These are phyloP conservation scores for Ptychoptera contaminata DNA, from an alignment of 2,888 invertebrate genomes.

Conservation along the genomic window DNA sequence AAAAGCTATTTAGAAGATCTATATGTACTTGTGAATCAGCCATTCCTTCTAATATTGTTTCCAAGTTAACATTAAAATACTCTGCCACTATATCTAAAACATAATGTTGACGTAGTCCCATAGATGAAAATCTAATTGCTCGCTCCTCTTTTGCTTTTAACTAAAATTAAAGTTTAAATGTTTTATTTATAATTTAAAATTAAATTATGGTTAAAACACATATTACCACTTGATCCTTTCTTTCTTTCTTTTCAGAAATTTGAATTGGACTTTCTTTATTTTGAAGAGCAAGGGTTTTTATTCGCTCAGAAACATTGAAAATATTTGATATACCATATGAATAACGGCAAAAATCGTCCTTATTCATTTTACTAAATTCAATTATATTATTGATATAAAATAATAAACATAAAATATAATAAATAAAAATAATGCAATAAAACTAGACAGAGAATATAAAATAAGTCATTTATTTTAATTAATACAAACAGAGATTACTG, in stretches of 20 bases:
- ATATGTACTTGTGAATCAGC: slow-evolving; percentile 48
- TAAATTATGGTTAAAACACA: neutral
- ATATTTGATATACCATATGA: no score
- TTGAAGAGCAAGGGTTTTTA: neutral
- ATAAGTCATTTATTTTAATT: no score
- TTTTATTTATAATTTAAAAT: neutral
- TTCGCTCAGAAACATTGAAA: neutral
- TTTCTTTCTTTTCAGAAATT: slow-evolving; percentile 1
- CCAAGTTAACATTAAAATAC: slow-evolving; percentile 51
- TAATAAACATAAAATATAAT: no score
- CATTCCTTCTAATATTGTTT: slow-evolving; percentile 50
- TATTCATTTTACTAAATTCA: no score
- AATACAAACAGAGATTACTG: no score
- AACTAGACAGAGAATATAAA: no score
- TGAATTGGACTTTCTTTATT: neutral
- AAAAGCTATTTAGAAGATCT: slow-evolving; percentile 42
- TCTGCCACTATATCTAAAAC: slow-evolving; percentile 49
- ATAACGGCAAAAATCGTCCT: no score
- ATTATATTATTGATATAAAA: no score
- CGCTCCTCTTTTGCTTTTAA: no score
- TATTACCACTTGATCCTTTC: neutral
- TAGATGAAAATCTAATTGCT: no score
- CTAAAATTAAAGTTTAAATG: no score
- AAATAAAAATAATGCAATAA: no score
- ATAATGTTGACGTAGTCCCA: slow-evolving; percentile 25